A percentile compares a stretch with the other conserved stretches of the same genome.
Conservation (phyloP, 2,888 invertebrate species). For the Agapostemon virescens region DNA sequence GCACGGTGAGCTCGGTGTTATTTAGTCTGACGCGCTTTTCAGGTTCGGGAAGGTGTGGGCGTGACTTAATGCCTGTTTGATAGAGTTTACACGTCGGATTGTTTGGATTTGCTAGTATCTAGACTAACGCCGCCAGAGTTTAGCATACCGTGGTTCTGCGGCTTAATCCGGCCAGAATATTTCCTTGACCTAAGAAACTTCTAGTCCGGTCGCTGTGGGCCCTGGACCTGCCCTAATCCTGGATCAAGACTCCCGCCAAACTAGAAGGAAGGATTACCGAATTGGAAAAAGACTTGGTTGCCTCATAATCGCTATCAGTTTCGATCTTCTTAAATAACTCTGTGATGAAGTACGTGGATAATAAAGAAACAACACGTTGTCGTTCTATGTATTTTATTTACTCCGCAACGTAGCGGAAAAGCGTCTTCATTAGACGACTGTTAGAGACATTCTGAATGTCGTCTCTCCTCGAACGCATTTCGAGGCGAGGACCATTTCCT, state of each 20-base stretch:
- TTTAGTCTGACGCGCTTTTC: conserved; percentile 21
- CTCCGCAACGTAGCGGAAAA: no score
- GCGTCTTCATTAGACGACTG: no score
- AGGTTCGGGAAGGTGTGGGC: conserved; percentile 20
- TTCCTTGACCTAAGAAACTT: conserved; percentile 10
- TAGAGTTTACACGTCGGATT: conserved; percentile 10
- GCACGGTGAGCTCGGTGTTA: conserved; percentile 14
- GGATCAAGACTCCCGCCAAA: background rate
- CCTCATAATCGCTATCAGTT: no score
- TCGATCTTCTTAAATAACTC: no score
- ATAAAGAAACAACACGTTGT: no score
- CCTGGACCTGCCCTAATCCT: background rate
- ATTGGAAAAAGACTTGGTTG: background rate
- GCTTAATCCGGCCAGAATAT: background rate
- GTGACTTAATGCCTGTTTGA: conserved; percentile 12
- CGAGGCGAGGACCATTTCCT: no score
- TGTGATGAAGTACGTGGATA: no score
- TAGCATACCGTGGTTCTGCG: background rate
- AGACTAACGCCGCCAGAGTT: background rate
- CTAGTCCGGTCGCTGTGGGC: background rate
- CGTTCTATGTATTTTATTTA: no score
- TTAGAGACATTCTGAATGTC: no score
- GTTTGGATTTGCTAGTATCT: conserved; percentile 8
- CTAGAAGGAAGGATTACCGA: background rate
- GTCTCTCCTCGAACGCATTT: no score